Conservation (phyloP, 1,140 invertebrate species). For the Drosophila sturtevanti region DNA sequence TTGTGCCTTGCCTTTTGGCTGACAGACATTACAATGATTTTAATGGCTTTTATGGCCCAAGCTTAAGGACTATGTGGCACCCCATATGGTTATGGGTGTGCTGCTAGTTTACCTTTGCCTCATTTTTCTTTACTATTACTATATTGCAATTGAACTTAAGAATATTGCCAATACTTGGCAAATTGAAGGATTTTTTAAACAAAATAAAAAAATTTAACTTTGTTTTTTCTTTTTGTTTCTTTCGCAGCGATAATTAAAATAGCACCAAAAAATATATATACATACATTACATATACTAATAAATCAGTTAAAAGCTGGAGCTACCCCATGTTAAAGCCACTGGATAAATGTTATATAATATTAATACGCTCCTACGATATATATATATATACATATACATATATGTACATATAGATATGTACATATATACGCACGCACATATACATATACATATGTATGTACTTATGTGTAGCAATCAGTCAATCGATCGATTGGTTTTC, state of each 20-base stretch:
- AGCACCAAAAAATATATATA: neutral
- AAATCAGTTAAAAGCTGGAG: neutral
- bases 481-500: neutral
- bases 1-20: constrained; percentile 52
- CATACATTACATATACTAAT: neutral
- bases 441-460: neutral
- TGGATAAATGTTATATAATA: constrained; percentile 8
- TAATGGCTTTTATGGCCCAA: constrained; percentile 68
- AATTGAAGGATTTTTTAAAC: constrained; percentile 50
- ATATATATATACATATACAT: neutral
- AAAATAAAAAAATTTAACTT: constrained; percentile 28
- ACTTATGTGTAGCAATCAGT: neutral
- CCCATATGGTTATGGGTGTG: constrained; percentile 70
- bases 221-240: constrained; percentile 5
- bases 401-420: neutral
- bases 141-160: constrained; percentile 40
- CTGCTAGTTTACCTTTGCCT: constrained; percentile 47
- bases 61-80: constrained; percentile 53
- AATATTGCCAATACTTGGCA: constrained; percentile 47
- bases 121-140: neutral
- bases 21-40: constrained; percentile 78
- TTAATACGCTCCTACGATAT: neutral
- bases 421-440: neutral
- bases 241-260: constrained; percentile 61
- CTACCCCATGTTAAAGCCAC: constrained; percentile 4